Evolutionary conservation across 2,888 invertebrate species (phyloP), one percentile per base, ranked within the genome.

Genomic region (Drosophila niveifrons): DNA sequence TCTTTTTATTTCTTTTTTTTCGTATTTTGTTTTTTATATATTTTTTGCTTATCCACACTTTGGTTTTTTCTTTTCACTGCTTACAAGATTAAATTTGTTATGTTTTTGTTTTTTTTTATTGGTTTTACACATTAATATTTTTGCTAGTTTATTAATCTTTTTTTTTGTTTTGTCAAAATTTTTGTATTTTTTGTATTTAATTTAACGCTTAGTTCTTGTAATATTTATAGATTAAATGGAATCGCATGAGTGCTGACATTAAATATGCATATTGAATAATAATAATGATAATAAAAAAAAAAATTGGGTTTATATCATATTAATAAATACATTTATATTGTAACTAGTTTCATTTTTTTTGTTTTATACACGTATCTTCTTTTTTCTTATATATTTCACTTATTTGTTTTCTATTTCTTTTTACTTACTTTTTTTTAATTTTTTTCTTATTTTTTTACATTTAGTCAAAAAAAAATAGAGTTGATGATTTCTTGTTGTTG

Each of bases 261-360:
- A 78, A 79, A 75, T 84, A 75, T 86, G 80, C 70, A 80, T 77
- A 66, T 73, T 74, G 73, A 78, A 70, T 64, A 58, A 44, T 70
- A 56, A 53, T 73, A 46, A 29, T 55, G 29, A 44, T 58, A 57
- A 48, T 50, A 64, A 50, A 70, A 81, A 82, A 82, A 86, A 81
- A 79, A 71, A 71, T 65, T 62, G 46, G 2, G 29, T 79, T 75
- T 79, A 67, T 52, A 75, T 61, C 53, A 48, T 69, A 77, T 74
- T 66, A 67, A 82, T 85, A 88, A 88, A 87, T 82, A 82, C 88
- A 85, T 78, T 68, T 72, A 82, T 76, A 82, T 84, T 82, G 82
- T 82, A 82, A 73, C 88, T 82, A 82, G 76, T 68, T 55, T 9
- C n/a, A 18, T 39, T 39, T 66, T 39, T 66, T 28, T 56, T 52